phyloP scores from a whole-genome alignment of 2,888 invertebrate species.

The Nemoura dubitans region DNA sequence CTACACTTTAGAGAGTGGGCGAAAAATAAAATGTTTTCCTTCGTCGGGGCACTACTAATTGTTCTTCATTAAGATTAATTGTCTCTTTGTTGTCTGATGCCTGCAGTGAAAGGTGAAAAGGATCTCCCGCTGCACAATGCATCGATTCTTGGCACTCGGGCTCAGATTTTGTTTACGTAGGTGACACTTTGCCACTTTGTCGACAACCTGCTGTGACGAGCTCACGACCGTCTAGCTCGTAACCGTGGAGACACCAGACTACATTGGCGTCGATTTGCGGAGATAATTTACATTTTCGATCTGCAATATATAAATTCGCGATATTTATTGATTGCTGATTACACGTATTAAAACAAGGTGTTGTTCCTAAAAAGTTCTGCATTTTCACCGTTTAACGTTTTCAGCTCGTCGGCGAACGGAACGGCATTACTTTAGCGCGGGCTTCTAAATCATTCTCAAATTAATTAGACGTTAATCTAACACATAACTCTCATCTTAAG shows the following conservation, averaged over 20 bases:
- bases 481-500: background rate
- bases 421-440: background rate
- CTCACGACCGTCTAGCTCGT: background rate
- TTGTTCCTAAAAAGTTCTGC: background rate
- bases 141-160: background rate
- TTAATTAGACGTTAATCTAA: background rate
- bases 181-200: background rate
- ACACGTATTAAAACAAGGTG: background rate
- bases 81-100: background rate
- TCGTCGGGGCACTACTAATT: background rate
- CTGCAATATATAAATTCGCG: background rate
- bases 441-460: background rate
- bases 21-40: background rate
- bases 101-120: background rate
- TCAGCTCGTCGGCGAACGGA: background rate
- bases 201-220: background rate
- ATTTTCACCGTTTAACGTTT: background rate
- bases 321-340: slow-evolving; percentile 17
- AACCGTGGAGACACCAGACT: background rate
- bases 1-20: background rate
- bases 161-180: background rate
- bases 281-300: background rate
- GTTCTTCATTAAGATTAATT: background rate
- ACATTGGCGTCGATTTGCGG: background rate
- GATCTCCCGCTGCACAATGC: background rate